Percentiles rank a stretch among this genome's conserved stretches.
These are phyloP conservation scores for Drosophila melanogaster DNA, from an alignment of 1,140 invertebrate species.

Conservation along the genomic window Release_6_plus_ISO1_MT NT_033777.3:24199001-24199500, in stretches of 20 bases:
- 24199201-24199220: slow-evolving; percentile 94
- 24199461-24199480: slow-evolving; percentile 98
- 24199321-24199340: slow-evolving; percentile 98
- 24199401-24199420: slow-evolving; percentile 99
- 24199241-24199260: not conserved
- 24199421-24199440: slow-evolving; percentile 99
- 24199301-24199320: slow-evolving; percentile 99
- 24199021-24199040: slow-evolving; percentile 96
- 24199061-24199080: slow-evolving; percentile 96
- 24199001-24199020: slow-evolving; percentile 99
- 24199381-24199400: slow-evolving; percentile 97
- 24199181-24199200: slow-evolving; percentile 99
- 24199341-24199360: slow-evolving; percentile 99
- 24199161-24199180: slow-evolving; percentile 99
- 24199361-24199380: slow-evolving; percentile 98
- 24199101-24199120: slow-evolving; percentile 99
- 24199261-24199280: slow-evolving; percentile 90
- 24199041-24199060: slow-evolving; percentile 90
- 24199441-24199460: slow-evolving; percentile 98
- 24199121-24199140: slow-evolving; percentile 99
- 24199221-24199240: not conserved
- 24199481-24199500: slow-evolving; percentile 99
- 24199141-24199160: slow-evolving; percentile 98
- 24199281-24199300: slow-evolving; percentile 99
- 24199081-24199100: slow-evolving; percentile 96